Percentiles rank a stretch among this genome's conserved stretches.
phyloP scores from a whole-genome alignment of 2,113 vertebrate species.

The Datnioides undecimradiatus region DNA sequence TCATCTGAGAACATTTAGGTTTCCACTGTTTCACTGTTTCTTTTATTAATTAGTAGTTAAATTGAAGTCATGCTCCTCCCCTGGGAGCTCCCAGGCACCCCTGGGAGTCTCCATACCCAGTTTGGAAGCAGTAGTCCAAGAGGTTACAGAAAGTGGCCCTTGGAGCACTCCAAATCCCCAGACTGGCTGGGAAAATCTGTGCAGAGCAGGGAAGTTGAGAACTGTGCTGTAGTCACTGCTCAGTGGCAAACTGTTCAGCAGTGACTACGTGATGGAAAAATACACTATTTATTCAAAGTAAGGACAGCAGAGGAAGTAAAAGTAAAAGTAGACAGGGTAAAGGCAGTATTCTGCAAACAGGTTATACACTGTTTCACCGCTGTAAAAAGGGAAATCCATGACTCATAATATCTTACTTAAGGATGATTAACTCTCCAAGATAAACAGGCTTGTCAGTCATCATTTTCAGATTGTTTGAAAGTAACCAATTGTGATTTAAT shows the following conservation, averaged over 20 bases:
- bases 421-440: not conserved
- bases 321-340: too few species aligned
- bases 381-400: too few species aligned
- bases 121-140: conserved; percentile 27
- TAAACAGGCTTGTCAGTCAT: too few species aligned
- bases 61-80: not conserved
- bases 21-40: not conserved
- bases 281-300: too few species aligned
- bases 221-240: not conserved
- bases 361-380: too few species aligned
- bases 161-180: not conserved
- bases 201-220: not conserved
- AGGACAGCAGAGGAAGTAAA: too few species aligned
- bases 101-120: not conserved
- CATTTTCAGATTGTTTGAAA: not conserved
- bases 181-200: conserved; percentile 16
- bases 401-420: not conserved
- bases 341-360: too few species aligned
- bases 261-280: too few species aligned
- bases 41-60: not conserved
- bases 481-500: not conserved
- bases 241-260: not conserved
- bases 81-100: not conserved
- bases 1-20: not conserved
- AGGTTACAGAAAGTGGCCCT: not conserved